Percentiles rank a stretch among this genome's conserved stretches.
phyloP scores from a whole-genome alignment of 2,113 vertebrate species.

The Hypanus sabinus region DNA sequence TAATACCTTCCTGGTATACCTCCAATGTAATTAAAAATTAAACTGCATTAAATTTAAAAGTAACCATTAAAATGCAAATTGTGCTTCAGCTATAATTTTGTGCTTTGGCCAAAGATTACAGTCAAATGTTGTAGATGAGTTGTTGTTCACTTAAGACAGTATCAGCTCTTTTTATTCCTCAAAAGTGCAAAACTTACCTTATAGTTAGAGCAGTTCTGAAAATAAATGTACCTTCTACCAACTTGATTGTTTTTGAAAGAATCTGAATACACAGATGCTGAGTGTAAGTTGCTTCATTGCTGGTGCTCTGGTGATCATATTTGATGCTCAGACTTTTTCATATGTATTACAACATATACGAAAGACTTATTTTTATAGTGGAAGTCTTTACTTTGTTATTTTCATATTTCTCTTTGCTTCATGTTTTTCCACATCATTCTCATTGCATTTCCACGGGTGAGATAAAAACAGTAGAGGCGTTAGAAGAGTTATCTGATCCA shows the following conservation, averaged over 20 bases:
- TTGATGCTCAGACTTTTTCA: not conserved
- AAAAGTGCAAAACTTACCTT: not conserved
- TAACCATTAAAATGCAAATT: not conserved
- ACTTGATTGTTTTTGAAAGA: not conserved
- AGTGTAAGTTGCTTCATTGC: not conserved
- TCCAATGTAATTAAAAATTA: not conserved
- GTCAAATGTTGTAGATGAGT: not conserved
- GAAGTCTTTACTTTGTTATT: not conserved
- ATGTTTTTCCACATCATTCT: not conserved
- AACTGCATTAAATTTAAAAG: not conserved
- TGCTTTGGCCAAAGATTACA: not conserved
- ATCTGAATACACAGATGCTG: not conserved
- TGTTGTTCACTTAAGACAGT: not conserved
- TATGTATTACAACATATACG: not conserved
- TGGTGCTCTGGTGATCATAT: not conserved
- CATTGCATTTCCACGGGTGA: not conserved
- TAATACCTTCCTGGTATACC: not conserved
- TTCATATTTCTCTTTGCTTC: not conserved
- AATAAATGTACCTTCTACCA: not conserved
- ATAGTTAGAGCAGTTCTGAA: not conserved
- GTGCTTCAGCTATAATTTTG: not conserved
- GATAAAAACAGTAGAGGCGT: not conserved
- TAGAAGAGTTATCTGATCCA: constrained; percentile 7
- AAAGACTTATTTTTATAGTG: not conserved
- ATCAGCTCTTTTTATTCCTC: not conserved